Conservation (phyloP, 2,888 invertebrate genomes). For the Platypus cylindrus region DNA sequence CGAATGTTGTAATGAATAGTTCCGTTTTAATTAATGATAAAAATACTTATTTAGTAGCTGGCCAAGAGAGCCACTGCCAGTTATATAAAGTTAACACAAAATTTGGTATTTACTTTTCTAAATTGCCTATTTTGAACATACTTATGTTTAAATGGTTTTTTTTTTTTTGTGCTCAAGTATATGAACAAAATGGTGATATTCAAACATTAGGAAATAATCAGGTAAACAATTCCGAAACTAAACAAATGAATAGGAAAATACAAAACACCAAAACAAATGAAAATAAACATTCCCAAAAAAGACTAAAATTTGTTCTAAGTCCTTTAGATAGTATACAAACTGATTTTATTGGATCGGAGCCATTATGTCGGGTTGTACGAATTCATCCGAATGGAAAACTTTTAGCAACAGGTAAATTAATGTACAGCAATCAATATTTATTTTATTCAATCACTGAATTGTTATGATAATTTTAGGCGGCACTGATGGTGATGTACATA, state of each 20-base stretch:
- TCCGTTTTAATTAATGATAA: slow-evolving; percentile 60
- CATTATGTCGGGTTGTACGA: slow-evolving; percentile 71
- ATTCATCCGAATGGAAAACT: slow-evolving; percentile 57
- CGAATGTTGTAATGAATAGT: slow-evolving; percentile 86
- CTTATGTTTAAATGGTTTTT: slow-evolving; percentile 1
- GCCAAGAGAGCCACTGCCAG: slow-evolving; percentile 85
- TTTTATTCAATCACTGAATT: not conserved
- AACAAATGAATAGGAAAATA: slow-evolving; percentile 43
- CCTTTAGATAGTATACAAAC: slow-evolving; percentile 74
- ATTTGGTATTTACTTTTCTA: slow-evolving; percentile 19
- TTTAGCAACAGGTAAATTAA: slow-evolving; percentile 69
- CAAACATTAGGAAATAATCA: slow-evolving; percentile 31
- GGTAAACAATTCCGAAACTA: slow-evolving; percentile 30
- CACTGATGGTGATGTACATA: slow-evolving; percentile 71
- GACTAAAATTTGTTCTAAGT: slow-evolving; percentile 62
- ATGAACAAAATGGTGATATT: slow-evolving; percentile 9
- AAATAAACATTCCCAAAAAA: slow-evolving; percentile 41
- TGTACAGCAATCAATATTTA: not conserved
- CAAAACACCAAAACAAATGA: slow-evolving; percentile 40
- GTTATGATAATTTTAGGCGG: slow-evolving; percentile 42
- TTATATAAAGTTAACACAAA: slow-evolving; percentile 54
- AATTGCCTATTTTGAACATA: not conserved
- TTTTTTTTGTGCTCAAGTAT: slow-evolving; percentile 3
- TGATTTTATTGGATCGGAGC: slow-evolving; percentile 65
- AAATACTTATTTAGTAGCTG: slow-evolving; percentile 70